These are phyloP conservation scores for Cyrtodaria siliqua DNA, from an alignment of 2,888 invertebrate genomes.

Conservation along the genomic window DNA sequence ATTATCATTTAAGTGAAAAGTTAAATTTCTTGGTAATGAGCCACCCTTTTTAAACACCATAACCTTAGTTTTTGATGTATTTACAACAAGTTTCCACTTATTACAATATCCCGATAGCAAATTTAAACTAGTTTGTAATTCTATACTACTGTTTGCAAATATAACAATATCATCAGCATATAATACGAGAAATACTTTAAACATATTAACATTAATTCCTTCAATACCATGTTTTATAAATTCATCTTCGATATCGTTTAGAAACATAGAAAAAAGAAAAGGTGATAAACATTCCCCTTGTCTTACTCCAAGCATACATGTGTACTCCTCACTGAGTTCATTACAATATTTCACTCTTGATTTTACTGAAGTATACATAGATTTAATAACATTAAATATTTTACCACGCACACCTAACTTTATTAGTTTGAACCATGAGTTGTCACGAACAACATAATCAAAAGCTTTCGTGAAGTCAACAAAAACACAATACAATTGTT, in stretches of 20 bases:
- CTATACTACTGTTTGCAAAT: background rate
- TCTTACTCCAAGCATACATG: background rate
- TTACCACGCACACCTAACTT: background rate
- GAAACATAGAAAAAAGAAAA: background rate
- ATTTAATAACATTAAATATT: conserved; percentile 7
- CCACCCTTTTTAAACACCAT: conserved; percentile 9
- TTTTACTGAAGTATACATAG: background rate
- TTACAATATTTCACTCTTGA: background rate
- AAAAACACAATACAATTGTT: conserved; percentile 24
- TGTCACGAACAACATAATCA: conserved; percentile 9
- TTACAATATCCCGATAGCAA: conserved; percentile 3
- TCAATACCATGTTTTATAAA: too few species aligned
- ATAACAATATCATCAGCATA: too few species aligned
- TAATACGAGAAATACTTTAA: too few species aligned
- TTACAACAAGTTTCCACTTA: conserved; percentile 9
- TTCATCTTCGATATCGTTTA: too few species aligned
- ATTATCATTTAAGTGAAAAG: conserved; percentile 1
- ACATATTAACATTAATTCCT: too few species aligned
- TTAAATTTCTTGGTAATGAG: background rate
- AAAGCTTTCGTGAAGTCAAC: conserved; percentile 17
- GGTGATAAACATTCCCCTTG: background rate
- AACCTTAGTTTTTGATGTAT: conserved; percentile 12
- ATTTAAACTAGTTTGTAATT: conserved; percentile 16
- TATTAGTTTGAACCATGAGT: conserved; percentile 4
- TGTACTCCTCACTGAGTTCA: background rate